phyloP scores from a whole-genome alignment of 1,140 invertebrate species.

The Heliconius eleuchia region DNA sequence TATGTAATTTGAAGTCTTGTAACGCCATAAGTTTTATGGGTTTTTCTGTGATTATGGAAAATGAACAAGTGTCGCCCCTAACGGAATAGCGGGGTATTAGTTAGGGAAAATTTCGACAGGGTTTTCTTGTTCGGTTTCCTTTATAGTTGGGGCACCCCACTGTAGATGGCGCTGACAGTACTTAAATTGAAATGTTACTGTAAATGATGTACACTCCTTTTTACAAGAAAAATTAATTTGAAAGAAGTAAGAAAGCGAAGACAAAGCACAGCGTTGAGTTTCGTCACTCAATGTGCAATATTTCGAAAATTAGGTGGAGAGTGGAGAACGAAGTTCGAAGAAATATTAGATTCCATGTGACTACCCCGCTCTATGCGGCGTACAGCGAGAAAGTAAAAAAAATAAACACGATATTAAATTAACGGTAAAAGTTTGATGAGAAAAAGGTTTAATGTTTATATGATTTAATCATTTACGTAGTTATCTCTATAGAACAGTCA shows the following conservation, averaged over 20 bases:
- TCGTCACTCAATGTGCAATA: too few species aligned
- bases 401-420: background rate
- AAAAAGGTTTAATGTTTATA: background rate
- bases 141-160: conserved; percentile 45
- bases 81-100: conserved; percentile 10
- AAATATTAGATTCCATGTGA: background rate
- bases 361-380: background rate
- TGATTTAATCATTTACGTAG: background rate
- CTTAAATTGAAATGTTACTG: background rate
- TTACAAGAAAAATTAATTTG: too few species aligned
- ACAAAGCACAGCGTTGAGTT: too few species aligned
- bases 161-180: conserved; percentile 47
- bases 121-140: background rate
- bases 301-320: too few species aligned
- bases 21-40: background rate
- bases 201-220: background rate
- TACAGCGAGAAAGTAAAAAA: background rate
- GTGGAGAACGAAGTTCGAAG: background rate
- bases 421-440: background rate
- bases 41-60: background rate
- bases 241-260: too few species aligned
- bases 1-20: background rate
- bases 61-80: conserved; percentile 28
- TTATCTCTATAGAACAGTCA: too few species aligned
- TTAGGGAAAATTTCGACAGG: conserved; percentile 8